These are phyloP conservation scores for Micronycteris hirsuta DNA, from an alignment of 2,113 vertebrate genomes.

Conservation along the genomic window DNA sequence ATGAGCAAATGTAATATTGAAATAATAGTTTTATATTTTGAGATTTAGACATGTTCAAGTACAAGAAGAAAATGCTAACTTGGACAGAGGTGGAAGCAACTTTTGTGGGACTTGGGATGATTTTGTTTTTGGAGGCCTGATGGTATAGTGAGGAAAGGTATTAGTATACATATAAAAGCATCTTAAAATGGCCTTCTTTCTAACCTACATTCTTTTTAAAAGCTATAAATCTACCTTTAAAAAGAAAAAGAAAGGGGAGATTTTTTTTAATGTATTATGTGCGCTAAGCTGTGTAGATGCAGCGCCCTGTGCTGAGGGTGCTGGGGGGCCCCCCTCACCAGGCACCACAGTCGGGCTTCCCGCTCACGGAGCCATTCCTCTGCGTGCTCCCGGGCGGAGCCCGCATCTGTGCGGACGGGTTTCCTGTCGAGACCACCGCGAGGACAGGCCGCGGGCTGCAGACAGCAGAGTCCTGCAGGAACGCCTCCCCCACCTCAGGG, in stretches of 20 bases:
- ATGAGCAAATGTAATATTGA: conserved; percentile 53
- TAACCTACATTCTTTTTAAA: conserved; percentile 30
- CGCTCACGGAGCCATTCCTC: neutral
- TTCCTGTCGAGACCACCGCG: neutral
- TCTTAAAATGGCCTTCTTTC: conserved; percentile 29
- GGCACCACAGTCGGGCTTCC: neutral
- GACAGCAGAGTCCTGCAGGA: neutral
- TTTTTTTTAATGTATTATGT: neutral
- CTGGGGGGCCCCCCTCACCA: neutral
- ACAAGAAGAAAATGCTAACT: conserved; percentile 41
- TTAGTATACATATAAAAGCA: conserved; percentile 31
- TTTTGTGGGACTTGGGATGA: conserved; percentile 1
- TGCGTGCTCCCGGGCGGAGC: neutral
- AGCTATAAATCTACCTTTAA: neutral
- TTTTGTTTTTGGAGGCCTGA: conserved; percentile 20
- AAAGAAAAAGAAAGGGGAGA: conserved; percentile 4
- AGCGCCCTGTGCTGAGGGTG: neutral
- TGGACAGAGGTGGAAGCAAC: neutral
- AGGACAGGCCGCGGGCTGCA: neutral
- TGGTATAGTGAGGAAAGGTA: neutral
- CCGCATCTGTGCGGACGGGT: accelerated
- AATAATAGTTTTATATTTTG: conserved; percentile 62
- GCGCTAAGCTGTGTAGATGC: neutral
- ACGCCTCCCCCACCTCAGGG: neutral
- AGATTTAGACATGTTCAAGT: conserved; percentile 45